Evolutionary conservation across 2,888 invertebrate genomes (phyloP).

Genomic region (Glyphotaelius pellucidus): DNA sequence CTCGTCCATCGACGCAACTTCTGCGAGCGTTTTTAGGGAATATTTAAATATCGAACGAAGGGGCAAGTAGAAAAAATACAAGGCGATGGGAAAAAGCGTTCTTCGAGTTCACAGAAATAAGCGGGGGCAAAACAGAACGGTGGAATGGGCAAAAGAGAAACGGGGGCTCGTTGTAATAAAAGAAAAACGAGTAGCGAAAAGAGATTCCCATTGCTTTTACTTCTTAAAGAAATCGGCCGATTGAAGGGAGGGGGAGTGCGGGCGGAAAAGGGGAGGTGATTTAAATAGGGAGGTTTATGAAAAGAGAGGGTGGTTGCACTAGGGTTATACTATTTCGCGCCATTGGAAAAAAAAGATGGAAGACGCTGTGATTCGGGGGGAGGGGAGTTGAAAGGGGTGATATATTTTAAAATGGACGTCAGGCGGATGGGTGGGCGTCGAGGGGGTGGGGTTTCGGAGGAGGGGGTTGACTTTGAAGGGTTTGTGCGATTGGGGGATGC

Average conservation of each 20-base stretch:
- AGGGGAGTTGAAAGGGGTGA: slow-evolving; percentile 31
- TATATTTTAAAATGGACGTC: slow-evolving; percentile 53
- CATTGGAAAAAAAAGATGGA: slow-evolving; percentile 52
- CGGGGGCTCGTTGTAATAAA: slow-evolving; percentile 37
- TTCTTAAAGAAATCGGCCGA: slow-evolving; percentile 51
- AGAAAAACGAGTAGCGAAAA: slow-evolving; percentile 48
- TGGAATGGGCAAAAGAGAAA: slow-evolving; percentile 46
- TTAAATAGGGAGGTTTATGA: slow-evolving; percentile 41
- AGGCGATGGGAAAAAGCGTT: slow-evolving; percentile 47
- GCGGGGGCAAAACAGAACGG: slow-evolving; percentile 41
- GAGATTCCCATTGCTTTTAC: slow-evolving; percentile 45
- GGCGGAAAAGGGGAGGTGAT: slow-evolving; percentile 14
- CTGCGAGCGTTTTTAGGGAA: slow-evolving; percentile 65
- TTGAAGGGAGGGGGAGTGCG: slow-evolving; percentile 38
- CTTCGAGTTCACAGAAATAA: slow-evolving; percentile 39
- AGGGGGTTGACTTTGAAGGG: slow-evolving; percentile 44
- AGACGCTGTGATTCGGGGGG: slow-evolving; percentile 41
- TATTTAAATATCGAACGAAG: slow-evolving; percentile 66
- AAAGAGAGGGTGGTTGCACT: slow-evolving; percentile 49
- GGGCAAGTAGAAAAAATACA: slow-evolving; percentile 53
- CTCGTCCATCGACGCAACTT: slow-evolving; percentile 54
- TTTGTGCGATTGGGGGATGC: slow-evolving; percentile 52
- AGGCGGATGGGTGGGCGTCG: neutral
- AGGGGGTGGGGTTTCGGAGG: neutral
- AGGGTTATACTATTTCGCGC: slow-evolving; percentile 46